phyloP scores from a whole-genome alignment of 2,797 vertebrate species.

The Apodemus agrarius region DNA sequence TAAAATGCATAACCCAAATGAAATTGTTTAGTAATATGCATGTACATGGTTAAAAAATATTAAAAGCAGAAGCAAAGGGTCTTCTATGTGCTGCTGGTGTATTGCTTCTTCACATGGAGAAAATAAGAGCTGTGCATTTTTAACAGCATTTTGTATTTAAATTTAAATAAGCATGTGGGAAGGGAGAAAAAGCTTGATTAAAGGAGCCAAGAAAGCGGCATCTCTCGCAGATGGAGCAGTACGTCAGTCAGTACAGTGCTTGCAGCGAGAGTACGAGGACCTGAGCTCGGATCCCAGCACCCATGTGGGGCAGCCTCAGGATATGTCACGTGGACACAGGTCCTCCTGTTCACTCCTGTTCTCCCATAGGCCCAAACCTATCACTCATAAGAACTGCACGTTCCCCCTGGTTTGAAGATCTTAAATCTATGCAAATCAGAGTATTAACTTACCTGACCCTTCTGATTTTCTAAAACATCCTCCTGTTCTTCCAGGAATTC shows the following conservation, averaged over 20 bases:
- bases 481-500: neutral
- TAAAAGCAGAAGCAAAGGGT: neutral
- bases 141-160: neutral
- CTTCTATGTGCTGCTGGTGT: neutral
- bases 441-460: neutral
- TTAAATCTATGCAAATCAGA: neutral
- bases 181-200: neutral
- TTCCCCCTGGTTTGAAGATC: neutral
- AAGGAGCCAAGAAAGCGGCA: neutral
- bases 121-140: rapidly evolving
- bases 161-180: neutral
- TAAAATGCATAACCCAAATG: neutral
- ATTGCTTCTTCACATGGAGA: neutral
- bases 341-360: too few species aligned
- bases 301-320: neutral
- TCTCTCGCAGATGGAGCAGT: too few species aligned
- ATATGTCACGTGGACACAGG: rapidly evolving
- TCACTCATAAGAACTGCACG: neutral
- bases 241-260: neutral
- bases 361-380: neutral
- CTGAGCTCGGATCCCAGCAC: neutral
- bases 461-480: neutral
- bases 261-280: neutral
- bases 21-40: neutral
- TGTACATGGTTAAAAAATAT: neutral